phyloP scores from a whole-genome alignment of 2,888 invertebrate genomes.

The Lydus trimaculatus region DNA sequence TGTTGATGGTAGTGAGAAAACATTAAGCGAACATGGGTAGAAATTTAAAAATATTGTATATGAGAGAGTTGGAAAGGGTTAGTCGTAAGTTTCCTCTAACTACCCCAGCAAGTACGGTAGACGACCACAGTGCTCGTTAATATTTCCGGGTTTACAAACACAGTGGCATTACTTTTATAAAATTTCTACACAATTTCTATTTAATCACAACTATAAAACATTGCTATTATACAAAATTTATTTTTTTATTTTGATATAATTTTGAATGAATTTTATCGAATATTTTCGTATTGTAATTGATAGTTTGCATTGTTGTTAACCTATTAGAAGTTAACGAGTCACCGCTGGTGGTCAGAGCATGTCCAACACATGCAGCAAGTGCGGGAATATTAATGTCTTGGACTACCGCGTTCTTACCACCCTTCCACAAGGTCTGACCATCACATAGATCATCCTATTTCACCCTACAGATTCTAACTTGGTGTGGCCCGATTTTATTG shows the following conservation, averaged over 20 bases:
- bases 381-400: conserved; percentile 61
- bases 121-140: conserved; percentile 46
- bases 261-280: neutral
- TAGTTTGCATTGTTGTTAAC: conserved; percentile 22
- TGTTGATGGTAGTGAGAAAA: conserved; percentile 12
- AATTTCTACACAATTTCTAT: neutral
- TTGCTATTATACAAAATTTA: neutral
- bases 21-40: conserved; percentile 42
- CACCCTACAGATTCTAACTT: conserved; percentile 48
- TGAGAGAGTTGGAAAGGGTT: conserved; percentile 47
- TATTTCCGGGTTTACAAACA: conserved; percentile 40
- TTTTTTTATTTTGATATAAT: neutral
- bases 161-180: conserved; percentile 32
- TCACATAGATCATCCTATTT: conserved; percentile 58
- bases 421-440: conserved; percentile 58
- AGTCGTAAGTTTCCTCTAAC: conserved; percentile 52
- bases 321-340: conserved; percentile 34
- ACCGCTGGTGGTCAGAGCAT: conserved; percentile 50
- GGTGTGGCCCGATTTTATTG: conserved; percentile 60
- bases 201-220: neutral
- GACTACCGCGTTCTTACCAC: conserved; percentile 59
- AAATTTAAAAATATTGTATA: conserved; percentile 52
- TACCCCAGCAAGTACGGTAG: conserved; percentile 47
- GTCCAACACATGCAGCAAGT: conserved; percentile 57
- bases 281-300: neutral